A percentile compares a stretch with the other conserved stretches of the same genome.
phyloP scores from a whole-genome alignment of 2,797 vertebrate species.

The Chelon labrosus region DNA sequence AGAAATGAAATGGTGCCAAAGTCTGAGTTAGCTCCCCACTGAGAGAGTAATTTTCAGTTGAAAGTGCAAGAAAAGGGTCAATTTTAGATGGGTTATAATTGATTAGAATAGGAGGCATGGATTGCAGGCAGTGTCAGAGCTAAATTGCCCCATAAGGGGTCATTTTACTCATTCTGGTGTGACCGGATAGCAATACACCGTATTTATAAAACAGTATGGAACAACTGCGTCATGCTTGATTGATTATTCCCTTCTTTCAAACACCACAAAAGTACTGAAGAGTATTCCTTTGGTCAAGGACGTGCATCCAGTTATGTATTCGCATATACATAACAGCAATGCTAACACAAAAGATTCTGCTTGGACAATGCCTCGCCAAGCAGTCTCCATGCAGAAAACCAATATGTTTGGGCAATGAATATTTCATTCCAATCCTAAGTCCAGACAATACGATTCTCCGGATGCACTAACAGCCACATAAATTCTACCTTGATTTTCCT shows the following conservation, averaged over 20 bases:
- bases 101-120: slow-evolving; percentile 56
- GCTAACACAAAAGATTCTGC: slow-evolving; percentile 24
- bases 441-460: slow-evolving; percentile 76
- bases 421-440: slow-evolving; percentile 79
- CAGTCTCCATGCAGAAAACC: slow-evolving; percentile 53
- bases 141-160: slow-evolving; percentile 38
- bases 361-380: slow-evolving; percentile 15
- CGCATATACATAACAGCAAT: slow-evolving; percentile 7
- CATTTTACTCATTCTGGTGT: slow-evolving; percentile 29
- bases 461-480: slow-evolving; percentile 79
- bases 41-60: slow-evolving; percentile 68
- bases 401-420: slow-evolving; percentile 77
- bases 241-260: slow-evolving; percentile 36
- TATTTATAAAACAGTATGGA: slow-evolving; percentile 46
- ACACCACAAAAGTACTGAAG: slow-evolving; percentile 8
- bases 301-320: slow-evolving; percentile 28
- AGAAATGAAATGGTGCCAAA: slow-evolving; percentile 58
- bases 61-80: slow-evolving; percentile 68
- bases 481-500: slow-evolving; percentile 83
- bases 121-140: slow-evolving; percentile 24
- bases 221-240: slow-evolving; percentile 24
- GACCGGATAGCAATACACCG: slow-evolving; percentile 34
- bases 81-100: slow-evolving; percentile 66
- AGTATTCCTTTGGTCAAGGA: slow-evolving; percentile 21
- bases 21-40: slow-evolving; percentile 54